A percentile compares a stretch with the other conserved stretches of the same genome.
These are phyloP conservation scores for Latrodectus geometricus DNA, from an alignment of 1,140 invertebrate genomes.

Conservation along the genomic window DNA sequence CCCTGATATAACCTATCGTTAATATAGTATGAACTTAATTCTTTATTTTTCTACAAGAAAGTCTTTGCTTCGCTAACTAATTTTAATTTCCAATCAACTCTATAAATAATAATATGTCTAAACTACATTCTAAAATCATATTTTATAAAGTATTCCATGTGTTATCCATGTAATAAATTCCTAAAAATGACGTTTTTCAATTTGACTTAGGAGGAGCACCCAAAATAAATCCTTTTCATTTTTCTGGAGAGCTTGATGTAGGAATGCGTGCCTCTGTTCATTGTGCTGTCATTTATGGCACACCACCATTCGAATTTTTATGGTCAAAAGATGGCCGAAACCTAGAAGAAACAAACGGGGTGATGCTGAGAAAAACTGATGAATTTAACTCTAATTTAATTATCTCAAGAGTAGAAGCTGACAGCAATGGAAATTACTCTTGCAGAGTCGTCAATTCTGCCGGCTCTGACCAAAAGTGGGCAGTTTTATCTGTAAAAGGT, in stretches of 20 bases:
- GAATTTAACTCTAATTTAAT: slow-evolving; percentile 67
- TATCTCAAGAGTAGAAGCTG: slow-evolving; percentile 43
- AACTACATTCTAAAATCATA: no score
- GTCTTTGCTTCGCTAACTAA: no score
- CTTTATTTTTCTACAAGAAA: no score
- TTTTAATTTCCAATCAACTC: no score
- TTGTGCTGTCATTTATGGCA: slow-evolving; percentile 63
- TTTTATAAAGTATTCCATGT: no score
- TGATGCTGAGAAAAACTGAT: slow-evolving; percentile 33
- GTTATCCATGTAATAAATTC: no score
- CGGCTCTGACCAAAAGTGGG: slow-evolving; percentile 30
- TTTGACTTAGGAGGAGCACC: no score
- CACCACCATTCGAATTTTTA: slow-evolving; percentile 61
- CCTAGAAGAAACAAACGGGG: neutral
- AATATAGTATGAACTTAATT: no score
- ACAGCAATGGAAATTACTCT: slow-evolving; percentile 63
- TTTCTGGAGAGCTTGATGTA: slow-evolving; percentile 69
- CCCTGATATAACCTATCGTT: no score
- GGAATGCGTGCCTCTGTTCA: slow-evolving; percentile 75
- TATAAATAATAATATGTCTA: no score
- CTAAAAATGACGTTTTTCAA: no score
- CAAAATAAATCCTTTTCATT: slow-evolving; percentile 23
- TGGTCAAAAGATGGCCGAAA: slow-evolving; percentile 62
- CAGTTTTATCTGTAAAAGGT: slow-evolving; percentile 30
- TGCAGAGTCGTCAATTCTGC: slow-evolving; percentile 59